These are phyloP conservation scores for Caenorhabditis latens DNA, from an alignment of 1,140 invertebrate species.

Conservation along the genomic window DNA sequence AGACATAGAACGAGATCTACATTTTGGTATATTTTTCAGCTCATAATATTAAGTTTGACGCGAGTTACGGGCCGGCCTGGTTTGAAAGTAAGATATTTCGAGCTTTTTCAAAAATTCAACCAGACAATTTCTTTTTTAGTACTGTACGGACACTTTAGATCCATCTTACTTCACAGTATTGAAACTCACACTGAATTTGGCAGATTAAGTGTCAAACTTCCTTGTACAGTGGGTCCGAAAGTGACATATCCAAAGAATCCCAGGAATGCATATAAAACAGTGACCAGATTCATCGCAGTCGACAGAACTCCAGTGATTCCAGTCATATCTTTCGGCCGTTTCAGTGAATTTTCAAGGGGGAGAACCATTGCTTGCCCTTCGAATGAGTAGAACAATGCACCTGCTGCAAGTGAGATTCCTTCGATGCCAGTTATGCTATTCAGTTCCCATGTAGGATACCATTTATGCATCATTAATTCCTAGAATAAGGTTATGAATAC, in stretches of 20 bases:
- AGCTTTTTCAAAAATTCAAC: too few relatives aligned
- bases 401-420: slow-evolving; percentile 71
- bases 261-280: slow-evolving; percentile 69
- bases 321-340: slow-evolving; percentile 71
- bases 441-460: slow-evolving; percentile 65
- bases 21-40: too few relatives aligned
- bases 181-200: slow-evolving; percentile 67
- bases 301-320: slow-evolving; percentile 74
- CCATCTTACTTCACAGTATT: background rate
- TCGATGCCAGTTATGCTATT: slow-evolving; percentile 72
- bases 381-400: slow-evolving; percentile 75
- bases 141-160: background rate
- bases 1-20: too few relatives aligned
- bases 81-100: background rate
- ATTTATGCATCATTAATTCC: slow-evolving; percentile 67
- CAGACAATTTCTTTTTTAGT: too few relatives aligned
- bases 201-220: slow-evolving; percentile 77
- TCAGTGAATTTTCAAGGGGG: slow-evolving; percentile 73
- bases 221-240: slow-evolving; percentile 75
- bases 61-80: background rate
- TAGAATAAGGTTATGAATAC: slow-evolving; percentile 50
- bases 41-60: too few relatives aligned
- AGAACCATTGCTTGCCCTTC: slow-evolving; percentile 77
- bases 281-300: slow-evolving; percentile 72
- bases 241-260: slow-evolving; percentile 77